These are phyloP conservation scores for Macaca mulatta DNA, from an alignment of 2,113 vertebrate species.

Conservation along the genomic window DNA sequence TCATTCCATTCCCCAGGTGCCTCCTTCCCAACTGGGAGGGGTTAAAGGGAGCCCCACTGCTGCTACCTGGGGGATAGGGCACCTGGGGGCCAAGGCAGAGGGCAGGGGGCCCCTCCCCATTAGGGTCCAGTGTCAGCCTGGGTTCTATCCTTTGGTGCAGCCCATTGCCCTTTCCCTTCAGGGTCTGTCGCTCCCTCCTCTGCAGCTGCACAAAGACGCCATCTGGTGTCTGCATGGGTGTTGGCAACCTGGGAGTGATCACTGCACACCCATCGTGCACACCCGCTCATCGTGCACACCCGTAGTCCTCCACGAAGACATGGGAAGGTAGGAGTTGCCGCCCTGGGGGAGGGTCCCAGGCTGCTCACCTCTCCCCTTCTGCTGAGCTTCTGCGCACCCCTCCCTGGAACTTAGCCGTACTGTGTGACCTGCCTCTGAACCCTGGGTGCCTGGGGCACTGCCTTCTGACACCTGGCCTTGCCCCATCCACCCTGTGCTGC, in stretches of 20 bases:
- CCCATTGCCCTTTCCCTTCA: background rate
- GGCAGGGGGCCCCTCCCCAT: background rate
- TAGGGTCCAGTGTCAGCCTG: background rate
- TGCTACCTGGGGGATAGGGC: slow-evolving; percentile 70
- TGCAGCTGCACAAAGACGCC: slow-evolving; percentile 20
- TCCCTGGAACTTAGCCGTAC: slow-evolving; percentile 84
- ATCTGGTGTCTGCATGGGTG: slow-evolving; percentile 52
- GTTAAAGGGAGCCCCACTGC: slow-evolving; percentile 69
- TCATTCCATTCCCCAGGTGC: slow-evolving; percentile 53
- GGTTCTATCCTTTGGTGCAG: background rate
- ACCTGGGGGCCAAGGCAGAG: slow-evolving; percentile 55
- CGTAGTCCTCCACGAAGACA: background rate
- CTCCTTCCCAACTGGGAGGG: slow-evolving; percentile 58
- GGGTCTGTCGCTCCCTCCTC: background rate
- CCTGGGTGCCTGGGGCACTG: slow-evolving; percentile 44
- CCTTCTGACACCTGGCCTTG: slow-evolving; percentile 36
- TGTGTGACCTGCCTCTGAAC: slow-evolving; percentile 74
- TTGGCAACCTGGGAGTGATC: background rate
- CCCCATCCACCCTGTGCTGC: background rate
- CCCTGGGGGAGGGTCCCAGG: background rate
- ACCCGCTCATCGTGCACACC: background rate
- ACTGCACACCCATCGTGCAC: background rate
- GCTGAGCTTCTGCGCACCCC: slow-evolving; percentile 44
- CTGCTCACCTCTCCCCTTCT: slow-evolving; percentile 5
- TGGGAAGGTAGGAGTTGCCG: slow-evolving; percentile 55